phyloP scores from a whole-genome alignment of 2,888 invertebrate genomes.

The Agrochola litura region DNA sequence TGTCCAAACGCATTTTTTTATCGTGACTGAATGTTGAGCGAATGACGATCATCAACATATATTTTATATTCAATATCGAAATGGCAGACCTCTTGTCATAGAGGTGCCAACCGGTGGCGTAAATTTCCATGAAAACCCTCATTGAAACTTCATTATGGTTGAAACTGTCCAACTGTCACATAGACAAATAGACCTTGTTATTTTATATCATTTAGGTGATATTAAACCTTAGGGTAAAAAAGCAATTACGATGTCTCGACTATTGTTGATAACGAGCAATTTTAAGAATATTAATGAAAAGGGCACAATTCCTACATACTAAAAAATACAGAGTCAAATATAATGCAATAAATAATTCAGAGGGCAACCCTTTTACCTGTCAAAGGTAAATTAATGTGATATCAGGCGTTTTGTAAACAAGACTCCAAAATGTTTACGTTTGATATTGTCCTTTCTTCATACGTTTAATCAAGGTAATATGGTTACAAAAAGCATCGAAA shows the following conservation, averaged over 20 bases:
- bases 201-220: neutral
- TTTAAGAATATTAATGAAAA: neutral
- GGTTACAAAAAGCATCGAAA: constrained; percentile 5
- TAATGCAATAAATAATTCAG: constrained; percentile 54
- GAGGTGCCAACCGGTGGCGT: no score
- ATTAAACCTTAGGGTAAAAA: neutral
- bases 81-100: no score
- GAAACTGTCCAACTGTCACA: neutral
- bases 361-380: constrained; percentile 21
- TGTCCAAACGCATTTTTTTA: no score
- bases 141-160: neutral
- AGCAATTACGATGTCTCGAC: neutral
- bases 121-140: no score
- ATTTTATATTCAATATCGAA: no score
- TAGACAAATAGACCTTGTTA: neutral
- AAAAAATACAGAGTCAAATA: constrained; percentile 2
- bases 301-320: neutral
- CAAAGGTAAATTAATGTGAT: constrained; percentile 57
- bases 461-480: constrained; percentile 7
- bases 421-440: neutral
- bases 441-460: constrained; percentile 13
- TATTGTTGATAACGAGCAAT: no score
- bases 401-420: constrained; percentile 47
- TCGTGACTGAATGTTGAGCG: no score
- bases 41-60: no score